phyloP scores from a whole-genome alignment of 2,797 vertebrate species.

The Rhinoraja longicauda region DNA sequence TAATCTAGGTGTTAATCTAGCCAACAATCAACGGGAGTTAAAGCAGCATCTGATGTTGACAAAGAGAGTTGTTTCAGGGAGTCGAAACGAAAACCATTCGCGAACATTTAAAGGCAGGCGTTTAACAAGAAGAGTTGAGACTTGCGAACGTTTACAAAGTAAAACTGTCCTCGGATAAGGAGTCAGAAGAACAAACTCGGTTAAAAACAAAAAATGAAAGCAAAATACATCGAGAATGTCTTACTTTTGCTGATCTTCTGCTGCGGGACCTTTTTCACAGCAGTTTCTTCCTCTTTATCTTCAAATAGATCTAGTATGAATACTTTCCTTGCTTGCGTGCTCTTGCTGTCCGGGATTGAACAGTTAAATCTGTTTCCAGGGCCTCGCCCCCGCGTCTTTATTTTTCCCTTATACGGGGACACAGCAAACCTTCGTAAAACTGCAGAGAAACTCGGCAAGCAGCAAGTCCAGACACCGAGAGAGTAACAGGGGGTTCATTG shows the following conservation, averaged over 20 bases:
- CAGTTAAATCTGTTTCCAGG: not conserved
- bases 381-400: not conserved
- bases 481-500: not conserved
- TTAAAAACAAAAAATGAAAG: too few relatives aligned
- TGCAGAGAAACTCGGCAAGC: not conserved
- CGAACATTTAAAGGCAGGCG: not conserved
- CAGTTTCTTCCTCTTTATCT: not conserved
- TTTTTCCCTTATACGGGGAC: conserved; percentile 8
- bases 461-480: not conserved
- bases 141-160: not conserved
- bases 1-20: not conserved
- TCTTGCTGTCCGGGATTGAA: not conserved
- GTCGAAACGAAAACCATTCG: not conserved
- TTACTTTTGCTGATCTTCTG: not conserved
- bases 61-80: not conserved
- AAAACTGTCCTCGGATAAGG: not conserved
- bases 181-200: not conserved
- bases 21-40: too few relatives aligned
- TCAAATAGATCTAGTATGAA: not conserved
- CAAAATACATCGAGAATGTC: not conserved
- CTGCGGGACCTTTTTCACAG: not conserved
- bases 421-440: not conserved
- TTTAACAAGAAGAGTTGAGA: not conserved
- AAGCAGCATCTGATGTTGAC: not conserved
- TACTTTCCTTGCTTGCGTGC: not conserved